phyloP scores from a whole-genome alignment of 2,113 vertebrate genomes.

The Smithornis capensis region DNA sequence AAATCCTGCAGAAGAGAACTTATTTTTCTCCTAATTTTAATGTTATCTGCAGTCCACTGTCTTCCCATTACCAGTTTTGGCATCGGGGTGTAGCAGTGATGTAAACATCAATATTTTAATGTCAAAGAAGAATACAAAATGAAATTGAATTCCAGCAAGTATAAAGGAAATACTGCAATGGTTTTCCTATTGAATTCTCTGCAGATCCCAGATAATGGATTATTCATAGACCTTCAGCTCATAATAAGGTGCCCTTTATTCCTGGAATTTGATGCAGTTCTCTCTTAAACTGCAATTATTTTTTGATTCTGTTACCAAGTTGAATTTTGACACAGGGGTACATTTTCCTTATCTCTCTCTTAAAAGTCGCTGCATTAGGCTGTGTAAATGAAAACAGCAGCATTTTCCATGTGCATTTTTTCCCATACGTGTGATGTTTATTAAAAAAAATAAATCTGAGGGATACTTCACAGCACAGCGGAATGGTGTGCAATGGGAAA shows the following conservation, averaged over 20 bases:
- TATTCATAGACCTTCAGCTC: conserved; percentile 54
- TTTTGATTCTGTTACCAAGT: neutral
- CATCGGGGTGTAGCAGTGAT: neutral
- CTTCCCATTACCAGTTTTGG: neutral
- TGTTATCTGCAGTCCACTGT: conserved; percentile 10
- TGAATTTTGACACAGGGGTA: conserved; percentile 16
- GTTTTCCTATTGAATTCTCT: conserved; percentile 36
- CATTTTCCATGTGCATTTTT: neutral
- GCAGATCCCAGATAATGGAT: conserved; percentile 62
- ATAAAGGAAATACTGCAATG: neutral
- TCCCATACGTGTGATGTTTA: neutral
- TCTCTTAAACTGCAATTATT: conserved; percentile 46
- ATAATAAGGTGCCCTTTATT: conserved; percentile 40
- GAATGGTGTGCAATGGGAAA: neutral
- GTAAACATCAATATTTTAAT: conserved; percentile 64
- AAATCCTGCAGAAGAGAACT: neutral
- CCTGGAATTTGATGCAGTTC: conserved; percentile 23
- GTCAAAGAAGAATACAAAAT: conserved; percentile 36
- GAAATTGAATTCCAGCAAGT: conserved; percentile 50
- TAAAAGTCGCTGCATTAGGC: neutral
- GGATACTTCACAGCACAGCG: neutral
- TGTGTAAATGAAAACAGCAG: neutral
- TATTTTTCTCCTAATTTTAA: conserved; percentile 18
- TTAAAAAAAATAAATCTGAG: conserved; percentile 11
- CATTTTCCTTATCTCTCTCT: conserved; percentile 27